Conservation (phyloP, 2,797 vertebrate species). For the Tragelaphus oryx region DNA sequence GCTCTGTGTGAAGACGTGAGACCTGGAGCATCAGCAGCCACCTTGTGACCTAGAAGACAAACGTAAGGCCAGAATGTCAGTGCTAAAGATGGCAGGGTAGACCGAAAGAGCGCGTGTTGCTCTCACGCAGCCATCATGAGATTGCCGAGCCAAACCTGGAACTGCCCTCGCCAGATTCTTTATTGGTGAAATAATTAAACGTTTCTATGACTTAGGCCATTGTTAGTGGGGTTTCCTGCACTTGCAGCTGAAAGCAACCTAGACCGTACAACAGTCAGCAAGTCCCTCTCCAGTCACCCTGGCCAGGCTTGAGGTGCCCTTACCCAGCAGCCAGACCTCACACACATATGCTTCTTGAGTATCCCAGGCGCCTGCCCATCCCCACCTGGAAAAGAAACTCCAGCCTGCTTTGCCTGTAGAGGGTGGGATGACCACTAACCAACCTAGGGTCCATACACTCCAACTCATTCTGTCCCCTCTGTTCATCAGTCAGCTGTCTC, state of each 20-base stretch:
- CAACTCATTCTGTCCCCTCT: background rate
- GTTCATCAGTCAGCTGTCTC: background rate
- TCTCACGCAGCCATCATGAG: background rate
- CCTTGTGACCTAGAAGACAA: background rate
- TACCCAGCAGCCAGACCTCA: background rate
- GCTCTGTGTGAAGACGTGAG: background rate
- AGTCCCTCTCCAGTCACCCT: background rate
- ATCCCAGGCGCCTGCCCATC: background rate
- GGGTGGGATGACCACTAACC: no score
- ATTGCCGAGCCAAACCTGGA: background rate
- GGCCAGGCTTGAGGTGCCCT: background rate
- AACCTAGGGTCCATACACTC: background rate
- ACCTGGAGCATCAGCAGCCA: background rate
- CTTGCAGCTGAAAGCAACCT: background rate
- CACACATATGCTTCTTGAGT: background rate
- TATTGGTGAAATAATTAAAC: background rate
- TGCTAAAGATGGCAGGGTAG: background rate
- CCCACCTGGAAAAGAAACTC: background rate
- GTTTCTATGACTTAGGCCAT: background rate
- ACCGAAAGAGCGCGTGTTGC: background rate
- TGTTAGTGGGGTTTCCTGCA: background rate
- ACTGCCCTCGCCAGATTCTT: background rate
- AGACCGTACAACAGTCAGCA: background rate
- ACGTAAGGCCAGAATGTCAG: background rate
- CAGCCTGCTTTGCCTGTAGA: background rate